phyloP scores from a whole-genome alignment of 2,113 vertebrate genomes.

The Pitta sordida region DNA sequence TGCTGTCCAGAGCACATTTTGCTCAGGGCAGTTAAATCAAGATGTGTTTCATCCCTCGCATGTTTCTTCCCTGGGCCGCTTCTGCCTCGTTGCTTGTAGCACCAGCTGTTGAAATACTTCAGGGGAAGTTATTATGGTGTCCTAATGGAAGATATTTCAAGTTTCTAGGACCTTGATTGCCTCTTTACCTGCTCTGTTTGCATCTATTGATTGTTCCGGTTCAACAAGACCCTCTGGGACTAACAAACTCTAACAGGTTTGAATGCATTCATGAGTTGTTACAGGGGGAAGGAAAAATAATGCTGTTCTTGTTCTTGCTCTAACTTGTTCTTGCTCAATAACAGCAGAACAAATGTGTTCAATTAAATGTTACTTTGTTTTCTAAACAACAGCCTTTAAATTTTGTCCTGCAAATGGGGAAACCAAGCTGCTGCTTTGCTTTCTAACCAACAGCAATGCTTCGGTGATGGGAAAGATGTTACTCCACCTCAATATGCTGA shows the following conservation, averaged over 20 bases:
- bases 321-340: conserved; percentile 21
- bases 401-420: background rate
- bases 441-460: background rate
- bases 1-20: background rate
- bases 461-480: background rate
- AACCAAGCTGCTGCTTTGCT: background rate
- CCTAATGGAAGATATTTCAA: conserved; percentile 13
- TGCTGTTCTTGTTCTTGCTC: conserved; percentile 21
- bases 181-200: conserved; percentile 50
- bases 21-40: background rate
- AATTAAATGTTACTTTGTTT: conserved; percentile 54
- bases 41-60: background rate
- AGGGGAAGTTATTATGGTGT: background rate
- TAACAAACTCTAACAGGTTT: conserved; percentile 23
- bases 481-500: background rate
- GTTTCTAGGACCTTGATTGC: background rate
- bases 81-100: background rate
- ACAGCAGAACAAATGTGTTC: conserved; percentile 30
- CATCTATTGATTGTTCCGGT: conserved; percentile 1
- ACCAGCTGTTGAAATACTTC: background rate
- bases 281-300: background rate
- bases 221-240: conserved; percentile 14
- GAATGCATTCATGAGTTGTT: conserved; percentile 27
- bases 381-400: conserved; percentile 27
- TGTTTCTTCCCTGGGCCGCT: background rate